Base-by-base conservation (phyloP, 2,797 vertebrate species). In the Linurgus olivaceus region DNA sequence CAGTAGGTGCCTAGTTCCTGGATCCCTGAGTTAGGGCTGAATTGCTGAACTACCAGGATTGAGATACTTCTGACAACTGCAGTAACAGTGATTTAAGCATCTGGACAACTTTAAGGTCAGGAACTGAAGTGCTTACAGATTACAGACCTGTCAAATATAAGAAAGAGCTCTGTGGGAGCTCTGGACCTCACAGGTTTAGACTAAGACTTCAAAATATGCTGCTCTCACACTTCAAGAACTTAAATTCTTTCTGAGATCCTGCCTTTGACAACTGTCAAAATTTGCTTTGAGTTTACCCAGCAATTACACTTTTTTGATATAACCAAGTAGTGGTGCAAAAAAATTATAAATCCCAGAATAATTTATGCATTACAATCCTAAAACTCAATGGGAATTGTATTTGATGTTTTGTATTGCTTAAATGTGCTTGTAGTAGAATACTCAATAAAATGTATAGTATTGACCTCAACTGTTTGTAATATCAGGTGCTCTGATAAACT, bases 41-140 rank as follows among this genome's bases (percentile, higher is more conserved):
- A 89, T 77, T 94, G 94, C 75, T 87, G 89, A 96, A 95, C 91
- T 96, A 80, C 81, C 33, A 89, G 78, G 63, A 89, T 86, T 93
- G 81, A 94, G 82, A 88, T 86, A 94, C 75, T 96, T 93, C 91
- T 91, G 94, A 93, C 90, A 95, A 87, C 83, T 85, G 67, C 59
- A 15, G 77, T 71, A 86, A 88, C 88, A 94, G 86, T 0, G 52
- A 93, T 95, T 95, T 95, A 92, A 96, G 88, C 92, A 93, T 90
- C 77, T 94, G 93, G 90, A 88, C 90, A 94, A 89, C 88, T 96
- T 89, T 91, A 94, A 96, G 90, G 93, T 94, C 94, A 93, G 90
- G 90, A 94, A 94, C 88, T 91, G 74, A 89, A 90, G 84, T 93
- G 71, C 92, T 90, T 96, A 93, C 84, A 88, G 90, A 95, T 97